Evolutionary conservation across 2,797 vertebrate species (phyloP), one percentile per base, ranked within the genome.

Genomic region (Percopsis omiscomaycus): DNA sequence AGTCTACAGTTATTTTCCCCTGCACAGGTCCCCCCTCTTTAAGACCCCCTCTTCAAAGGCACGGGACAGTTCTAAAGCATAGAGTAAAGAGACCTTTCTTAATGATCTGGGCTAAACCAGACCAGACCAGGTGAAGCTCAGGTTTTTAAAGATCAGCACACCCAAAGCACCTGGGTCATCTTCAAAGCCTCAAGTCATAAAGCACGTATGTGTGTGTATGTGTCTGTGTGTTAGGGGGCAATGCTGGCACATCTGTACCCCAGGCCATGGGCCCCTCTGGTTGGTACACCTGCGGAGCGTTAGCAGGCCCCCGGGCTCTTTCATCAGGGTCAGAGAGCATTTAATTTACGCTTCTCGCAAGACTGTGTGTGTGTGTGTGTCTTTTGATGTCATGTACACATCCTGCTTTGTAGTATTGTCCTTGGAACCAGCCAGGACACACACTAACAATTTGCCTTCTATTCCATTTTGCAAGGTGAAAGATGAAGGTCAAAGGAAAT

Each of bases 121-220:
- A 88, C 84, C 84, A 74, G 78, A 81, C 82, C 75, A 78, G 84
- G 84, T 86, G 86, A 92, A 92, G 94, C 94, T 94, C 90, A 86
- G 84, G 86, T 91, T 93, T 93, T 87, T 89, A 88, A 79, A 81
- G 37, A 42, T 42, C 37, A 42, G 78, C 84, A 82, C 81, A 86
- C 87, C 61, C 45, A 55, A 45, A 81, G 85, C 89, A 91, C 87
- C 88, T 88, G 88, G 87, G 79, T 86, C 77, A 68, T 86, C 85
- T 86, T 88, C 83, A 86, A 86, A 87, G 86, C 42, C 68, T 68
- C 51, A 32, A 72, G 59, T 82, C 82, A 48, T 75, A 79, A 79
- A 79, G 61, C 29, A 27, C 37, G 69, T 74, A 71, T 65, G 75
- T 55, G 51, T 66, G 62, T 55, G 9, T 49, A 44, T 22, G 45